Conservation (phyloP, 2,888 invertebrate genomes). For the Caenorhabditis auriculariae region DNA sequence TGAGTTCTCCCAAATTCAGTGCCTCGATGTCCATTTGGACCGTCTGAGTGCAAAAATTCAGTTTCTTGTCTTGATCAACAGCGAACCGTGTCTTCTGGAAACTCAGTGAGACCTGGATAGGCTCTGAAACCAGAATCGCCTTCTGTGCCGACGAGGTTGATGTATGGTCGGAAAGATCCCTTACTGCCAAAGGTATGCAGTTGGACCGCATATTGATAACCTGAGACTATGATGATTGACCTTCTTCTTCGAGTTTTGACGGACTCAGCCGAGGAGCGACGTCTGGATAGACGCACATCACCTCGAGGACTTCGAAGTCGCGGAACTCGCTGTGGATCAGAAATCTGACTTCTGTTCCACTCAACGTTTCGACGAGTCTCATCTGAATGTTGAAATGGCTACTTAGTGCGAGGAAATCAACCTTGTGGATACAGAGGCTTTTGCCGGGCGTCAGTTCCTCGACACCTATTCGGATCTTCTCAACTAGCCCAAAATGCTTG, state of each 20-base stretch:
- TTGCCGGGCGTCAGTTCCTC: conserved; percentile 4
- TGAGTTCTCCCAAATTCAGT: conserved; percentile 6
- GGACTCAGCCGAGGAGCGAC: conserved; percentile 34
- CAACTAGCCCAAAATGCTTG: conserved; percentile 3
- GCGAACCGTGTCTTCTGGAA: conserved; percentile 7
- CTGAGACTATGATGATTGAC: conserved; percentile 4
- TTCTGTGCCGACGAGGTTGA: conserved; percentile 21
- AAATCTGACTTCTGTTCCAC: conserved; percentile 51
- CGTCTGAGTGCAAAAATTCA: conserved; percentile 6
- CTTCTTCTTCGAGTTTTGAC: neutral
- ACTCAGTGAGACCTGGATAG: conserved; percentile 6
- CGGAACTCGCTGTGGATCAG: conserved; percentile 28
- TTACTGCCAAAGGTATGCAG: conserved; percentile 6
- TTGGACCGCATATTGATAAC: conserved; percentile 4
- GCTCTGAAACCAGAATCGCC: conserved; percentile 27
- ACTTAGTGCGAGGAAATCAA: neutral
- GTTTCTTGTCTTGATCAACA: neutral
- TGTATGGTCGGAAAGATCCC: conserved; percentile 28
- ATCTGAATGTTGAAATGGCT: conserved; percentile 29
- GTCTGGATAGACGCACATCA: conserved; percentile 65
- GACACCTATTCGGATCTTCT: conserved; percentile 13
- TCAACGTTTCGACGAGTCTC: conserved; percentile 42
- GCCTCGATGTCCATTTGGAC: conserved; percentile 9
- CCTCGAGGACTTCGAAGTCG: conserved; percentile 59
- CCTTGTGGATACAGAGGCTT: conserved; percentile 11